phyloP scores from a whole-genome alignment of 2,888 invertebrate genomes.

The Pterostichus madidus region DNA sequence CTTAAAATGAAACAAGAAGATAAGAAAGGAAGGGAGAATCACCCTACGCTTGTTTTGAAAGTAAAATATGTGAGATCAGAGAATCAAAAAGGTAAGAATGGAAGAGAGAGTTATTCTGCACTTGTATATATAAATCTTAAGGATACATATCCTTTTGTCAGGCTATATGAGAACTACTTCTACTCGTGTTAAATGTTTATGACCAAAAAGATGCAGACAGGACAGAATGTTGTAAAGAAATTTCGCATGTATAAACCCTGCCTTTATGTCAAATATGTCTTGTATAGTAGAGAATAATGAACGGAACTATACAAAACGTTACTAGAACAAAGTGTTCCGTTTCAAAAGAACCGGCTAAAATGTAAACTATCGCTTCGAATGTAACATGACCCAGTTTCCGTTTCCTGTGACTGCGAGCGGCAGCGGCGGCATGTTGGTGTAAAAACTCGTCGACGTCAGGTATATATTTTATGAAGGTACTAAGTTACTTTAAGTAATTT shows the following conservation, averaged over 20 bases:
- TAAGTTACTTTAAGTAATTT: conserved; percentile 67
- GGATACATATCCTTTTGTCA: too few species aligned
- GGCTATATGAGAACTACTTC: too few species aligned
- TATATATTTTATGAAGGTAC: conserved; percentile 66
- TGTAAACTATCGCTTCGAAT: conserved; percentile 58
- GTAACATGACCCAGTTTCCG: conserved; percentile 63
- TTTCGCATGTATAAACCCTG: too few species aligned
- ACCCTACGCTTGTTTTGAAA: too few species aligned
- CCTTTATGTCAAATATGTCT: not conserved
- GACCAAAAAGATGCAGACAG: not conserved
- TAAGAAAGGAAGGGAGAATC: too few species aligned
- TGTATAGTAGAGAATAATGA: conserved; percentile 8
- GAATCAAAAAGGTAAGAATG: too few species aligned
- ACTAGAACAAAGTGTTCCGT: conserved; percentile 49
- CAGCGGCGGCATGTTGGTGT: conserved; percentile 13
- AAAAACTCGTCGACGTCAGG: conserved; percentile 61
- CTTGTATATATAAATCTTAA: too few species aligned
- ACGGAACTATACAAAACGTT: not conserved
- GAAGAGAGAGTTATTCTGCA: too few species aligned
- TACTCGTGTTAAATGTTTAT: too few species aligned
- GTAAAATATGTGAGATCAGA: too few species aligned
- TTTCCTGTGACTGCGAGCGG: conserved; percentile 27
- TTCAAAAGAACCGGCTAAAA: conserved; percentile 50
- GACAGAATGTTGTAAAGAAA: too few species aligned
- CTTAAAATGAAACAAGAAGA: too few species aligned